These are phyloP conservation scores for Oreocharis arfaki DNA, from an alignment of 2,113 vertebrate species.

Conservation along the genomic window DNA sequence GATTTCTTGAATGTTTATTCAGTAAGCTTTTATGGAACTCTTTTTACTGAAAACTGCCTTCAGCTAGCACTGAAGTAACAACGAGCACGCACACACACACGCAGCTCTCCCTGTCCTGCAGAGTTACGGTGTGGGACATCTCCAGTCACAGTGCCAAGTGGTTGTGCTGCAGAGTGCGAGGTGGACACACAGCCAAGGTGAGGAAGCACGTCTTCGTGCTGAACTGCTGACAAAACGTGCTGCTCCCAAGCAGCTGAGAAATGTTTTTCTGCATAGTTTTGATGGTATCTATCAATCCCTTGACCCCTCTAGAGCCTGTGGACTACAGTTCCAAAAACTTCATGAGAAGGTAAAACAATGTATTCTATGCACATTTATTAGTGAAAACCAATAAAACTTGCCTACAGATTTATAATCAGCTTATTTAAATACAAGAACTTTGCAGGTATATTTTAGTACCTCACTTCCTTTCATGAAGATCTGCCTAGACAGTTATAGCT, in stretches of 20 bases:
- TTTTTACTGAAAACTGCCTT: not conserved
- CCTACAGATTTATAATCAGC: not conserved
- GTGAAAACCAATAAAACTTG: not conserved
- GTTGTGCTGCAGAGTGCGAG: not conserved
- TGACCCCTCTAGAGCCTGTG: not conserved
- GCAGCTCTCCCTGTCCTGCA: not conserved
- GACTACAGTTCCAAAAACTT: not conserved
- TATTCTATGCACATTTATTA: not conserved
- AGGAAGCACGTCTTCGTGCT: not conserved
- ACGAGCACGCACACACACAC: fast-evolving
- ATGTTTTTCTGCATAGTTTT: not conserved
- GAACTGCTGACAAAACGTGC: not conserved
- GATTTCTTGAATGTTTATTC: not conserved
- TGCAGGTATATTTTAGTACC: not conserved
- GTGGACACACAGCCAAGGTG: not conserved
- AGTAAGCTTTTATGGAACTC: not conserved
- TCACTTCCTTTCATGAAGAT: not conserved
- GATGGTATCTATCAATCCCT: not conserved
- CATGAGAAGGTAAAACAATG: not conserved
- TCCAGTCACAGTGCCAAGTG: not conserved
- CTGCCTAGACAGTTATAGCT: not conserved
- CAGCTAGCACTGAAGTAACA: not conserved
- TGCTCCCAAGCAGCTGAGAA: not conserved
- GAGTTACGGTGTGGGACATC: not conserved
- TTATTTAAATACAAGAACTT: not conserved